Percentiles rank a stretch among this genome's conserved stretches.
Conservation (phyloP, 2,797 vertebrate species). For the Labeo calbasu region DNA sequence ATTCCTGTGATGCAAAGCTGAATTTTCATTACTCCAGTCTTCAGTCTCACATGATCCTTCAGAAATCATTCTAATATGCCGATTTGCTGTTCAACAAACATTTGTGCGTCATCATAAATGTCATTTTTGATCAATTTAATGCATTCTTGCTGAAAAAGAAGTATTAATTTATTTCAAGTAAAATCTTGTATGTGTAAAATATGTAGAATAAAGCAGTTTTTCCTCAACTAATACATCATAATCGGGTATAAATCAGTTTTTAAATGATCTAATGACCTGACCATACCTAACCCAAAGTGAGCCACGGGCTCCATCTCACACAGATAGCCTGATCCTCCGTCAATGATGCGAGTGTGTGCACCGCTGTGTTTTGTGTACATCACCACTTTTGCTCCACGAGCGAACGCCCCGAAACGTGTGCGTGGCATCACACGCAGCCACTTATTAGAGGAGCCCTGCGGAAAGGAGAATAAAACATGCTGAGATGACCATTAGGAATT, state of each 20-base stretch:
- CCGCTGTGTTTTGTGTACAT: conserved; percentile 87
- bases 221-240: not conserved
- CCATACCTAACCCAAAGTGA: conserved; percentile 90
- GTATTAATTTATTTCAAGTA: too few species aligned
- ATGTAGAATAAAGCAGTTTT: not conserved
- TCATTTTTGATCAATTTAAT: too few species aligned
- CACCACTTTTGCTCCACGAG: conserved; percentile 90
- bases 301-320: conserved; percentile 97
- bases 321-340: conserved; percentile 91
- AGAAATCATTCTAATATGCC: not conserved
- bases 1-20: not conserved
- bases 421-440: conserved; percentile 93
- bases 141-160: too few species aligned
- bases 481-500: not conserved
- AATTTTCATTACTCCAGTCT: not conserved
- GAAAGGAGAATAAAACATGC: too few species aligned
- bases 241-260: not conserved
- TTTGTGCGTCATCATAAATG: not conserved
- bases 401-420: conserved; percentile 88
- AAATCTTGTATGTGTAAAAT: too few species aligned
- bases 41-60: not conserved
- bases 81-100: not conserved
- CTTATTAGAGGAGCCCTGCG: conserved; percentile 87
- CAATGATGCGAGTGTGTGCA: conserved; percentile 88
- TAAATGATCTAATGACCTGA: not conserved